Percentiles rank a stretch among this genome's conserved stretches.
Evolutionary conservation across 2,113 vertebrate species (phyloP).

Genomic region (Myrmecophaga tridactyla): DNA sequence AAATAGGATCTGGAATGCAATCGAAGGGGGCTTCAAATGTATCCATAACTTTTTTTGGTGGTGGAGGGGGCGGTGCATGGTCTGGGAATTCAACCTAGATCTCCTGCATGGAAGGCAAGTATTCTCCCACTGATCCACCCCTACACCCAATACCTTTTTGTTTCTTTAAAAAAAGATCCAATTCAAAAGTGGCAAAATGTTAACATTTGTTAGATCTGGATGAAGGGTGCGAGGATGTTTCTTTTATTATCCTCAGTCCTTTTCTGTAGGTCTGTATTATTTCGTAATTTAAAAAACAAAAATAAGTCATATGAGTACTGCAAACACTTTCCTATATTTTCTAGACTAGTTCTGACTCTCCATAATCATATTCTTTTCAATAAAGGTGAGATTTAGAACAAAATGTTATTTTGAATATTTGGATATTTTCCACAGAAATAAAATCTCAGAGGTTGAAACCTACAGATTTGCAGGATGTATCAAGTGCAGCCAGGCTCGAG

Average conservation of each 20-base stretch:
- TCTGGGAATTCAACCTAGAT: too few species aligned
- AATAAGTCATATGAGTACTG: not conserved
- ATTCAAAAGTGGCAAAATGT: not conserved
- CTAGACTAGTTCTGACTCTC: not conserved
- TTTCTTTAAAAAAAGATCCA: not conserved
- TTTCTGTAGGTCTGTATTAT: not conserved
- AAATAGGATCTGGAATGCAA: slow-evolving; percentile 21
- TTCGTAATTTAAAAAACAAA: slow-evolving; percentile 1
- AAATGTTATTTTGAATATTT: not conserved
- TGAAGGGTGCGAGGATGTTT: not conserved
- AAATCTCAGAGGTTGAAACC: not conserved
- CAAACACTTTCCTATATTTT: not conserved
- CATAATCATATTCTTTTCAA: not conserved
- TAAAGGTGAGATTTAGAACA: not conserved
- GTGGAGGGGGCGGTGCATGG: too few species aligned
- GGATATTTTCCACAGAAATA: not conserved
- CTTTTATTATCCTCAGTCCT: not conserved
- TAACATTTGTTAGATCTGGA: not conserved
- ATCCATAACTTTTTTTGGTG: too few species aligned
- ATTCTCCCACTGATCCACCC: too few species aligned
- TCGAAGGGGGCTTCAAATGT: not conserved
- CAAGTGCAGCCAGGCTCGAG: not conserved
- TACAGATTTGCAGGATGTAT: not conserved
- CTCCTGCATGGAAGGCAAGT: too few species aligned
- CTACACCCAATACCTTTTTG: too few species aligned